Conservation (phyloP, 1,140 invertebrate genomes). For the Goniozus legneri region DNA sequence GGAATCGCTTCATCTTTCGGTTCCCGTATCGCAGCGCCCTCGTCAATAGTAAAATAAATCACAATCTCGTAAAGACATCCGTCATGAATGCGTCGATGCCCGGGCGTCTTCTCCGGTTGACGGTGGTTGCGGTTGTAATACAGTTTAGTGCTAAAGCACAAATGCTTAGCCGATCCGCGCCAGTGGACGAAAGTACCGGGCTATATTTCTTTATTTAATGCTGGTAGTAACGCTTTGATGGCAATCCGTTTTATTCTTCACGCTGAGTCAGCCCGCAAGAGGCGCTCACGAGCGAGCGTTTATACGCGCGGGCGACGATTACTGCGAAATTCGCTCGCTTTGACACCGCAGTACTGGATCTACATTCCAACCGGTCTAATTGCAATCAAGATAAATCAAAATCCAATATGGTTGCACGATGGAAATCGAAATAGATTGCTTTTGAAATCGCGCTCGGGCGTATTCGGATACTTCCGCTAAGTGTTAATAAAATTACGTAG, state of each 20-base stretch:
- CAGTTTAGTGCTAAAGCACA: slow-evolving; percentile 41
- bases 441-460: slow-evolving; percentile 6
- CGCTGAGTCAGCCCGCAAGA: slow-evolving; percentile 43
- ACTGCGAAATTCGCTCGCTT: too few relatives aligned
- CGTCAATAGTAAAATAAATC: slow-evolving; percentile 48
- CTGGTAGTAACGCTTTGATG: slow-evolving; percentile 37
- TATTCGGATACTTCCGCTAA: neutral
- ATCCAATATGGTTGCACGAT: too few relatives aligned
- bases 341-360: too few relatives aligned
- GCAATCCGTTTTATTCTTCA: slow-evolving; percentile 42
- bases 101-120: slow-evolving; percentile 9
- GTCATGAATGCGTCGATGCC: slow-evolving; percentile 25
- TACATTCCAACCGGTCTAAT: too few relatives aligned
- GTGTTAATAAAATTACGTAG: too few relatives aligned
- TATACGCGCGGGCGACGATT: too few relatives aligned
- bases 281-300: too few relatives aligned
- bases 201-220: slow-evolving; percentile 50
- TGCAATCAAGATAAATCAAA: too few relatives aligned
- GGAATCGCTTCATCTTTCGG: slow-evolving; percentile 44
- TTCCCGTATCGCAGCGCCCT: too few relatives aligned
- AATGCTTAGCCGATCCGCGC: slow-evolving; percentile 30
- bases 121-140: slow-evolving; percentile 36
- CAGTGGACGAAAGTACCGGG: slow-evolving; percentile 29
- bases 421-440: too few relatives aligned
- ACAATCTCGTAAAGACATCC: slow-evolving; percentile 44